Conservation (phyloP, 2,797 vertebrate genomes). For the Anabacerthia variegaticeps region DNA sequence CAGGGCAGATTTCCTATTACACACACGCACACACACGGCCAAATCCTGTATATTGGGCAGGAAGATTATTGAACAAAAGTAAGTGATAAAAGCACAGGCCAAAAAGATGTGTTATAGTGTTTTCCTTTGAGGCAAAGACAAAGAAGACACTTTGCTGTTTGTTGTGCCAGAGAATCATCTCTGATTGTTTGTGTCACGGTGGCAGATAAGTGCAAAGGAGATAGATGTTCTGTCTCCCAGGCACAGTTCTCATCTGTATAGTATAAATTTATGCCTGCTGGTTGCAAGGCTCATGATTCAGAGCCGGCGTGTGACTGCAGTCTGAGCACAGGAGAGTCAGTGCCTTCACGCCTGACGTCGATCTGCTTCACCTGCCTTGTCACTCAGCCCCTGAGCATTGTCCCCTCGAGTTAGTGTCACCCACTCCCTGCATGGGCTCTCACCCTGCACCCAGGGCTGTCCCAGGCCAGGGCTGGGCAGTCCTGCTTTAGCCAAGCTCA, state of each 20-base stretch:
- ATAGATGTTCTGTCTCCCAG: slow-evolving; percentile 72
- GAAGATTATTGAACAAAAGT: slow-evolving; percentile 72
- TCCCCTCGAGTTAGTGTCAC: not conserved
- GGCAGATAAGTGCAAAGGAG: slow-evolving; percentile 74
- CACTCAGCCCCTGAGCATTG: not conserved
- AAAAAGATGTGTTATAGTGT: slow-evolving; percentile 70
- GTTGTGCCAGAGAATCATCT: slow-evolving; percentile 74
- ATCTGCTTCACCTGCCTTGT: not conserved
- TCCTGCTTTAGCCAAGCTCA: not conserved
- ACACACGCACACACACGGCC: not conserved
- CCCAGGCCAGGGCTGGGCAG: not conserved
- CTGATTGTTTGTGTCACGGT: slow-evolving; percentile 73
- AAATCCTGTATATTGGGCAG: slow-evolving; percentile 33
- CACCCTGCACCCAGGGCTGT: not conserved
- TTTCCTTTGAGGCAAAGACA: slow-evolving; percentile 74
- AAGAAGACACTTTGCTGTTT: slow-evolving; percentile 73
- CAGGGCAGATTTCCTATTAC: slow-evolving; percentile 58
- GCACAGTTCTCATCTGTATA: slow-evolving; percentile 69
- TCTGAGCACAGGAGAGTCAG: slow-evolving; percentile 5
- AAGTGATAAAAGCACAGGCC: slow-evolving; percentile 66
- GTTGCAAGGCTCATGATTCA: slow-evolving; percentile 65
- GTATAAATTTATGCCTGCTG: slow-evolving; percentile 71
- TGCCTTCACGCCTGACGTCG: not conserved
- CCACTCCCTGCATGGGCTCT: not conserved
- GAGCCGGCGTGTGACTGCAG: slow-evolving; percentile 13